These are phyloP conservation scores for Caenorhabditis brenneri DNA, from an alignment of 1,140 invertebrate species.

Conservation along the genomic window DNA sequence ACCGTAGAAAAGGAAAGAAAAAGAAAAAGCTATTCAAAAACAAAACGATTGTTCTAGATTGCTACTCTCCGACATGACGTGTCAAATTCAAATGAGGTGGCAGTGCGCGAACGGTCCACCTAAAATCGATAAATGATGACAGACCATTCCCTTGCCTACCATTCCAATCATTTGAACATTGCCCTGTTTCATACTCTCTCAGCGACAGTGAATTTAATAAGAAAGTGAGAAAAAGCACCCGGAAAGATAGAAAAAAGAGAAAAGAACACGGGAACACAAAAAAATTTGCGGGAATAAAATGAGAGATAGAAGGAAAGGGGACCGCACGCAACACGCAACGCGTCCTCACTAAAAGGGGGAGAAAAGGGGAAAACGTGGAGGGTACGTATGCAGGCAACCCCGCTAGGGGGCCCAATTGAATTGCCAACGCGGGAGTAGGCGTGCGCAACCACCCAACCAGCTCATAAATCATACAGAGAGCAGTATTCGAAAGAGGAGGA, in stretches of 20 bases:
- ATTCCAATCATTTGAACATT: too few species aligned
- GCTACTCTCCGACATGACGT: too few species aligned
- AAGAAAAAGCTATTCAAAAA: neutral
- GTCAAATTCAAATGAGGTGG: neutral
- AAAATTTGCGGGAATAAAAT: neutral
- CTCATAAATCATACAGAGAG: neutral
- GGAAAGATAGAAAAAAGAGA: too few species aligned
- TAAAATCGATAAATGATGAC: conserved; percentile 27
- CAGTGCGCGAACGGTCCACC: neutral
- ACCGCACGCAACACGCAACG: neutral
- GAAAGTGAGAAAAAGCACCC: too few species aligned
- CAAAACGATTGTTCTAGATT: too few species aligned
- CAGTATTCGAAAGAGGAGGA: neutral
- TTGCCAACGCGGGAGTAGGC: neutral
- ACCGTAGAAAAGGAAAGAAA: neutral
- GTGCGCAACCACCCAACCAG: neutral
- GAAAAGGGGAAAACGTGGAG: neutral
- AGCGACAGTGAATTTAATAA: too few species aligned
- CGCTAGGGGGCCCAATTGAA: neutral
- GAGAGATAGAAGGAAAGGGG: neutral
- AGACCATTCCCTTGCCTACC: too few species aligned
- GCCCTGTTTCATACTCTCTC: too few species aligned
- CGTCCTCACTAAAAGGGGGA: neutral
- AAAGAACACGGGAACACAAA: neutral
- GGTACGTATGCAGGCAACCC: neutral